These are phyloP conservation scores for Philereme vetulata DNA, from an alignment of 2,888 invertebrate species.

Conservation along the genomic window DNA sequence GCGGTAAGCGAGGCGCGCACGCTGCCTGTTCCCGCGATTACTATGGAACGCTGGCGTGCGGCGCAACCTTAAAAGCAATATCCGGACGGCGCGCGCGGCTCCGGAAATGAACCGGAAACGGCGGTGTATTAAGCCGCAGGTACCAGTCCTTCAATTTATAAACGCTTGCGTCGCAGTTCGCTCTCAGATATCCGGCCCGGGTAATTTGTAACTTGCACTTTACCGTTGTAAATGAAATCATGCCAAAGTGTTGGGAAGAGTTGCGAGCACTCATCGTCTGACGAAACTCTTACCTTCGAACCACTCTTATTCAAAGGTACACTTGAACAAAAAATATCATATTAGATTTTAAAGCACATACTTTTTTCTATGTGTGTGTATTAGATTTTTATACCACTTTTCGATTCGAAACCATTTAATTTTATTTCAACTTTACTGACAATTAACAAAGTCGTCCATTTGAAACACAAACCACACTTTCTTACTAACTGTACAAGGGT, in stretches of 20 bases:
- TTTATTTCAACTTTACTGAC: too few species aligned
- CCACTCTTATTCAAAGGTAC: not conserved
- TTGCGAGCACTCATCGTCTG: not conserved
- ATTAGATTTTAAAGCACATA: too few species aligned
- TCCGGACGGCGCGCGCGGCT: slow-evolving; percentile 81
- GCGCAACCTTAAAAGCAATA: slow-evolving; percentile 84
- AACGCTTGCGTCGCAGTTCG: slow-evolving; percentile 70
- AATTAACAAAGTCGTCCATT: too few species aligned
- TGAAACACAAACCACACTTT: not conserved
- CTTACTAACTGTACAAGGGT: slow-evolving; percentile 64
- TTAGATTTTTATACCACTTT: too few species aligned
- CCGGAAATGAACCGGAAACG: slow-evolving; percentile 85
- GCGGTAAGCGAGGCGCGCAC: slow-evolving; percentile 42
- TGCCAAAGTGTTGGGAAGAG: not conserved
- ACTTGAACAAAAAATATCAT: too few species aligned
- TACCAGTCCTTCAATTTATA: slow-evolving; percentile 84
- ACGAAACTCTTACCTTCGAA: not conserved
- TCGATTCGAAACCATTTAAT: too few species aligned
- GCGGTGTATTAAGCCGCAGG: slow-evolving; percentile 84
- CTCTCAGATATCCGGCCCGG: slow-evolving; percentile 64
- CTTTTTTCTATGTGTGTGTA: too few species aligned
- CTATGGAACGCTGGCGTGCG: slow-evolving; percentile 67
- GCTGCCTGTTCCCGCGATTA: slow-evolving; percentile 49
- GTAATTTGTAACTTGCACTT: slow-evolving; percentile 74
- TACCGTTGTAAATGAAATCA: slow-evolving; percentile 26